Evolutionary conservation across 1,140 invertebrate species (phyloP), one percentile per base, ranked within the genome.

Genomic region (Diachasma alloeum): DNA sequence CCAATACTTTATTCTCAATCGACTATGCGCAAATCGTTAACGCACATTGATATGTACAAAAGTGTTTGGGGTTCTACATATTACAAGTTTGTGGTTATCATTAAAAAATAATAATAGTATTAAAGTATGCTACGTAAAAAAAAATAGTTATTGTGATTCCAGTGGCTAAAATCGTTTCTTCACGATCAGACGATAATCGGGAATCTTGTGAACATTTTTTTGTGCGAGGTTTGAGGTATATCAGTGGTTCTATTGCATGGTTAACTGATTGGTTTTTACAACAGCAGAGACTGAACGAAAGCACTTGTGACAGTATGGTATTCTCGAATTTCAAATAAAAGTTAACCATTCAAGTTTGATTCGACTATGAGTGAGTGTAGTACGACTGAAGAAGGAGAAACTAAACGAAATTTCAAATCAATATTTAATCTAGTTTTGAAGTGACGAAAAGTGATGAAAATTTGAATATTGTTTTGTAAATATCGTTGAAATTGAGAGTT

Each of bases 1-100:
- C 79, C 78, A 87, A 84, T 86, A 86, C 83, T 87, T 87, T 86
- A 87, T 87, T 87, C 83, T 84, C 79, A 84, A 84, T 85, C 82
- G 82, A 81, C 66, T 78, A 79, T 85, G 80, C 82, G 81, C 68
- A 22, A 39, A 24, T 79, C 77, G 71, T 74, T 81, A 68, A 78
- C 79, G 79, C 84, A 80, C 80, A 78, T 19, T 80, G 74, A 81
- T 87, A 86, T 85, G 75, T 85, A 87, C 83, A 87, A 77, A 69
- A 66, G 73, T 56, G 73, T 81, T 72, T 74, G 63, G 74, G 72
- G 79, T 84, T 84, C 17, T 81, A 83, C 75, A 81, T 79, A 81
- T 78, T 83, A 82, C 80, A 85, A 82, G 39, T 83, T 81, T 75
- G 72, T 37, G 53, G 74, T 73, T 84, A 83, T 79, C 59, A 79